A percentile compares a stretch with the other conserved stretches of the same genome.
These are phyloP conservation scores for Scelioninae gen. 1 DNA, from an alignment of 2,888 invertebrate species.

Conservation along the genomic window DNA sequence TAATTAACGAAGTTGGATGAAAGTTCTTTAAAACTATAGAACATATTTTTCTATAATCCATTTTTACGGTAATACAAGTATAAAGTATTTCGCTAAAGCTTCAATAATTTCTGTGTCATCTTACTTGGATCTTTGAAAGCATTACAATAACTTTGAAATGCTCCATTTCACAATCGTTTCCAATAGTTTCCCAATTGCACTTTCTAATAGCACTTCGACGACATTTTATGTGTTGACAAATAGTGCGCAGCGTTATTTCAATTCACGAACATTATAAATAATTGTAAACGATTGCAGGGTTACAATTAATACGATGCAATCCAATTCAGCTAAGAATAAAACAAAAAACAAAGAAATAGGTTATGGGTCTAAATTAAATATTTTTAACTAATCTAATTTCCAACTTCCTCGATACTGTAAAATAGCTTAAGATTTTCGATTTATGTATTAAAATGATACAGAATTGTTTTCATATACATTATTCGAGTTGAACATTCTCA, in stretches of 20 bases:
- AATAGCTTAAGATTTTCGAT: too few relatives aligned
- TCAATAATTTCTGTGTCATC: conserved; percentile 24
- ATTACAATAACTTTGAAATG: conserved; percentile 38
- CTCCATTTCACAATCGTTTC: conserved; percentile 34
- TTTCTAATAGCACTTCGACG: conserved; percentile 19
- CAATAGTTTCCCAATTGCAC: conserved; percentile 36
- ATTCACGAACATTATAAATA: conserved; percentile 24
- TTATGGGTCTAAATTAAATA: too few relatives aligned
- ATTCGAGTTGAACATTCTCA: too few relatives aligned
- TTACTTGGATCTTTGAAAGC: conserved; percentile 35
- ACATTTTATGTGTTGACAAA: conserved; percentile 36
- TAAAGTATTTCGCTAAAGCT: conserved; percentile 1
- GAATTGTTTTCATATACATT: too few relatives aligned
- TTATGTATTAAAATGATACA: too few relatives aligned
- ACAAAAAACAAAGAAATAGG: too few relatives aligned
- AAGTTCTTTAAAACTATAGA: background rate
- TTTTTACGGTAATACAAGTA: background rate
- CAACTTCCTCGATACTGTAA: too few relatives aligned
- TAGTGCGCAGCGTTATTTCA: conserved; percentile 32
- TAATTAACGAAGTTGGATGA: background rate
- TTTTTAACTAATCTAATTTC: too few relatives aligned
- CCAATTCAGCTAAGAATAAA: background rate
- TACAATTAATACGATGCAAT: background rate
- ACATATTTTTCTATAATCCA: background rate
- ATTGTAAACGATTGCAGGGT: background rate